Conservation (phyloP, 2,113 vertebrate genomes). For the Picathartes gymnocephalus region DNA sequence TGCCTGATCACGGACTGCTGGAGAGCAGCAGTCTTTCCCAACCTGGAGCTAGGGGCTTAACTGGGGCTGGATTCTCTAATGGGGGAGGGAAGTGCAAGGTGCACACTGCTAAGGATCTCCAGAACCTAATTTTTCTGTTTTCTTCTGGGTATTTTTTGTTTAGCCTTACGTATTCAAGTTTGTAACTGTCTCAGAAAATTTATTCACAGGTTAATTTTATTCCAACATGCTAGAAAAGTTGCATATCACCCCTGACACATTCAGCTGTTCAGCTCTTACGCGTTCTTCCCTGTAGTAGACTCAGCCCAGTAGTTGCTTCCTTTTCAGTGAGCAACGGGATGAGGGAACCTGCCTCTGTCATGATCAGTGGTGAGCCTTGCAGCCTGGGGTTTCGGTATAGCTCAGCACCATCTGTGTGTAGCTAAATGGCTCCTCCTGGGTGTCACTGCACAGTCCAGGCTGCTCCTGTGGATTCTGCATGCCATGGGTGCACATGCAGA, state of each 20-base stretch:
- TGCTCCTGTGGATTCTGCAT: neutral
- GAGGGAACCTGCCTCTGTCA: neutral
- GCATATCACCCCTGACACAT: neutral
- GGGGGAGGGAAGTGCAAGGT: neutral
- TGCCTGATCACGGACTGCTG: neutral
- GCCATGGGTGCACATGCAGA: neutral
- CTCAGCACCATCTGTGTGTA: neutral
- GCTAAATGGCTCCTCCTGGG: neutral
- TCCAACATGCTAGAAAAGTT: constrained; percentile 22
- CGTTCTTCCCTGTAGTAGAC: neutral
- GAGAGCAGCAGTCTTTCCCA: neutral
- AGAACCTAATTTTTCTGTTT: neutral
- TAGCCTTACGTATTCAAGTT: neutral
- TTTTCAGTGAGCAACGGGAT: neutral
- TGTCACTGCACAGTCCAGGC: neutral
- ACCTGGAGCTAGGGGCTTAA: neutral
- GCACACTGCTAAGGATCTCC: rapidly evolving
- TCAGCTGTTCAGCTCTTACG: constrained; percentile 1
- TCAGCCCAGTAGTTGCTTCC: neutral
- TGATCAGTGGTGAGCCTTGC: neutral
- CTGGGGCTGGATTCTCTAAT: neutral
- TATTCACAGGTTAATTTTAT: neutral
- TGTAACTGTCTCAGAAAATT: neutral
- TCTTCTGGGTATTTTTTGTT: neutral
- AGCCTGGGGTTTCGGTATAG: neutral